Evolutionary conservation across 2,113 vertebrate genomes (phyloP), one percentile per base, ranked within the genome.

Genomic region (Pygoscelis antarcticus): DNA sequence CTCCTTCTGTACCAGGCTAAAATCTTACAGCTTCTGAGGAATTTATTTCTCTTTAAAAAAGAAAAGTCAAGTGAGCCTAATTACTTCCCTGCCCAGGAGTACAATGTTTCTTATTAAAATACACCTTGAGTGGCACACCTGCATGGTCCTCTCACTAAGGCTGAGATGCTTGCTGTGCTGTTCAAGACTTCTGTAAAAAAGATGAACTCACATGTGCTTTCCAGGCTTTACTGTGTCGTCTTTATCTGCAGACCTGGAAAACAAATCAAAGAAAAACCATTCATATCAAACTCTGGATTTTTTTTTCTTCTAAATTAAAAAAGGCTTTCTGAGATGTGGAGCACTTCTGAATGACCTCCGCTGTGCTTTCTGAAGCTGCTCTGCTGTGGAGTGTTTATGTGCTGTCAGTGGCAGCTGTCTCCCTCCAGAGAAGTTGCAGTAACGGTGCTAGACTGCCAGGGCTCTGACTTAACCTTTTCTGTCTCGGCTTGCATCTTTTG

Each of bases 261-360:
- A 72, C 51, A 95, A 95, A 96, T 90, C 49, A 78, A 90, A 96
- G 70, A 42, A 94, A 93, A 96, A 61, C 8, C 54, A 52, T 69
- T 74, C 32, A 75, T 47, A 74, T 93, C 93, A 96, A 96, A 85
- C 36, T 58, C 51, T 65, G 55, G 10, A 52, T 71, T 88, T 51
- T 58, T 38, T 94, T 92, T 71, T n/a, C 19, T 55, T 83, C 83
- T 87, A 78, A 89, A 94, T 92, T 96, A 60, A 94, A 95, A 94
- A 74, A 86, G 42, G 57, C 30, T 87, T 77, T 93, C 76, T 95
- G 66, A 61, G 65, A 79, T 79, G 69, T 16, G 17, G 14, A 80
- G 34, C 8, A 3, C 65, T 97, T 95, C 69, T 86, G 76, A 95
- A 74, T 95, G 94, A 94, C 85, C 83, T 87, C 84, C 3, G 3